Conservation (phyloP, 1,140 invertebrate species). For the Acromyrmex echinatior region DNA sequence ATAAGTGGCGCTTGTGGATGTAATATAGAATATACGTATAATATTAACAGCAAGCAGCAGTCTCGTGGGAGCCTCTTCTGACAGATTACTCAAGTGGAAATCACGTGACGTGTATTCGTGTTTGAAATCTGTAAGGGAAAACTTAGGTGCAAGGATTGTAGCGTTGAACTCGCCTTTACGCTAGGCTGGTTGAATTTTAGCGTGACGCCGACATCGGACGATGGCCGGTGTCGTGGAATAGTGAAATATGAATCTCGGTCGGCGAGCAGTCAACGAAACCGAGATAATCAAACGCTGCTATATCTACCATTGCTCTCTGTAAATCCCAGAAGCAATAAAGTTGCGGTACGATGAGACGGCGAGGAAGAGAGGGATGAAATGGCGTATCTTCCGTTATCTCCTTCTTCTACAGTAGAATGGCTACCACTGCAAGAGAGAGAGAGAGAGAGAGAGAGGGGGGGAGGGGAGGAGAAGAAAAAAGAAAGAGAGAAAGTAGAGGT, state of each 20-base stretch:
- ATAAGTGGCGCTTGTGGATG: not conserved
- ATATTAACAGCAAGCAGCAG: not conserved
- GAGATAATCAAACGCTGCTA: constrained; percentile 60
- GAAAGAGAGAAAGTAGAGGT: not conserved
- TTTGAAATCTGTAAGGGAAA: constrained; percentile 8
- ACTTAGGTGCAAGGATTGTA: not conserved
- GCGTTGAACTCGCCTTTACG: not conserved
- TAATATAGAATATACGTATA: not conserved
- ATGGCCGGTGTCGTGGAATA: constrained; percentile 14
- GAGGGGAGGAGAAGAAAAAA: not conserved
- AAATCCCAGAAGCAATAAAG: constrained; percentile 66
- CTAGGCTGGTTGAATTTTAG: constrained; percentile 24
- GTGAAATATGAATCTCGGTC: constrained; percentile 62
- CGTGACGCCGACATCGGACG: not conserved
- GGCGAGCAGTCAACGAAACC: constrained; percentile 57
- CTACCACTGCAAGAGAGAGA: not conserved
- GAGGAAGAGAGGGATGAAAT: not conserved
- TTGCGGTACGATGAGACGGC: constrained; percentile 13
- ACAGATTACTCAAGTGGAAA: not conserved
- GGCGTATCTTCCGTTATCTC: constrained; percentile 15
- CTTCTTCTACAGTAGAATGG: constrained; percentile 15
- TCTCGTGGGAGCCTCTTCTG: not conserved
- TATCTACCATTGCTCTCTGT: constrained; percentile 60
- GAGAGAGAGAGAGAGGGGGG: not conserved
- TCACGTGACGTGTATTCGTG: not conserved